Evolutionary conservation across 2,888 invertebrate species (phyloP).

Genomic region (Tribolium freemani): DNA sequence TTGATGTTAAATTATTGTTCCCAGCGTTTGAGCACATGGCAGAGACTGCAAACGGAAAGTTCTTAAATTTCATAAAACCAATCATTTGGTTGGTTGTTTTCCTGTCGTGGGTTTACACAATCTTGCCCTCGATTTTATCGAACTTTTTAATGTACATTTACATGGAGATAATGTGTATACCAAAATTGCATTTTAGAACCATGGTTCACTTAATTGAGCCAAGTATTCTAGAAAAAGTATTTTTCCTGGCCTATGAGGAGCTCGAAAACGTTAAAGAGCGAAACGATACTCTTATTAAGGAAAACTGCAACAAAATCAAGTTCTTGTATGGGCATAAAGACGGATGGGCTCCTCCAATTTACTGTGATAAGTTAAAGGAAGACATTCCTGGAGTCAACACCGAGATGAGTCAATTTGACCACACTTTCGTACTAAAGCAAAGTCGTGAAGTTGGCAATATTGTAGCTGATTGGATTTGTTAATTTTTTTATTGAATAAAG

Average conservation of each 20-base stretch:
- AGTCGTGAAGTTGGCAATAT: conserved; percentile 71
- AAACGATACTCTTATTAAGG: conserved; percentile 74
- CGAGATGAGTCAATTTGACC: conserved; percentile 73
- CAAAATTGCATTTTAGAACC: conserved; percentile 68
- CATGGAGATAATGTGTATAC: conserved; percentile 71
- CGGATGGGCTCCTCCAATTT: conserved; percentile 85
- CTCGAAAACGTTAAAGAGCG: conserved; percentile 80
- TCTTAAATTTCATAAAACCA: conserved; percentile 74
- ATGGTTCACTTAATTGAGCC: conserved; percentile 74
- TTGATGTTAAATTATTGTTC: conserved; percentile 83
- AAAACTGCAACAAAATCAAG: conserved; percentile 76
- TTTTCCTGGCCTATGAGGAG: conserved; percentile 84
- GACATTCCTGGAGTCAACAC: conserved; percentile 75
- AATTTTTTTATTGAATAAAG: conserved; percentile 12
- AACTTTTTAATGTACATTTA: conserved; percentile 71
- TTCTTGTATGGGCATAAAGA: conserved; percentile 87
- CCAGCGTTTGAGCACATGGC: conserved; percentile 91
- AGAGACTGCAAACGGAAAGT: conserved; percentile 79
- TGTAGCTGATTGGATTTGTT: conserved; percentile 60
- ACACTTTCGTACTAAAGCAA: conserved; percentile 85
- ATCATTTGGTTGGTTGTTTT: conserved; percentile 68
- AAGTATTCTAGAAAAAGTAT: conserved; percentile 74
- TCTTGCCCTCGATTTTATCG: conserved; percentile 72
- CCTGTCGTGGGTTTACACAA: conserved; percentile 69
- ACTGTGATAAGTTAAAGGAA: conserved; percentile 76